Conservation (phyloP, 2,888 invertebrate genomes). For the Lordiphosa andalusiaca region DNA sequence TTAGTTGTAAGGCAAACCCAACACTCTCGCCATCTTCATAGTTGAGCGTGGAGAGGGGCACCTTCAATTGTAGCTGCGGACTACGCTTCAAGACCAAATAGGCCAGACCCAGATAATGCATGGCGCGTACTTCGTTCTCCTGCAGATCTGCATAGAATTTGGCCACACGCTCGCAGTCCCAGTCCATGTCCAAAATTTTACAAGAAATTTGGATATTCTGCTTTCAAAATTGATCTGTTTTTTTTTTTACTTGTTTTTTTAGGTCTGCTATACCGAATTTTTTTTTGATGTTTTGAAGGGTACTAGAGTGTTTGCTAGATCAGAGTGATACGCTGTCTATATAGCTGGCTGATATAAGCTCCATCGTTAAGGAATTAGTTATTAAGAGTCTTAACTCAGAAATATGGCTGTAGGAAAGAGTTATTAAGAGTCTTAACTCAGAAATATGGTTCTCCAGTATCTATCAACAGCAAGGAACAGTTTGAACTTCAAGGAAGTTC, state of each 20-base stretch:
- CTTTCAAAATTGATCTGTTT: conserved; percentile 1
- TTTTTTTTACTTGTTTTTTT: conserved; percentile 7
- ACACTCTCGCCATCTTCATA: conserved; percentile 28
- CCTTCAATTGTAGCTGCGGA: conserved; percentile 41
- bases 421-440: no score
- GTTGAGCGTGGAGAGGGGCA: conserved; percentile 50
- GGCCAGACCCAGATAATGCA: conserved; percentile 59
- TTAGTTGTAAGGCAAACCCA: conserved; percentile 53
- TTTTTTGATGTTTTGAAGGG: not conserved
- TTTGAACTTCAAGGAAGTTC: no score
- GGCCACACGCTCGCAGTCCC: conserved; percentile 7
- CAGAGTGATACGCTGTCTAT: no score
- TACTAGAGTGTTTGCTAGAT: no score
- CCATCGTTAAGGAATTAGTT: no score
- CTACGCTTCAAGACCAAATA: conserved; percentile 47
- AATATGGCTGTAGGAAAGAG: no score
- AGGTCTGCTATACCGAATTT: conserved; percentile 9
- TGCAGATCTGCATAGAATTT: conserved; percentile 41
- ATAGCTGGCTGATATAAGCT: no score
- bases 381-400: no score
- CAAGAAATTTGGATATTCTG: conserved; percentile 27
- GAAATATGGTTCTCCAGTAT: no score
- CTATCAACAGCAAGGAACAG: no score
- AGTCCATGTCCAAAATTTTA: conserved; percentile 15
- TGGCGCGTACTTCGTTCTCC: conserved; percentile 49